Base-by-base conservation (phyloP, 1,140 invertebrate species). In the Caenorhabditis inopinata region DNA sequence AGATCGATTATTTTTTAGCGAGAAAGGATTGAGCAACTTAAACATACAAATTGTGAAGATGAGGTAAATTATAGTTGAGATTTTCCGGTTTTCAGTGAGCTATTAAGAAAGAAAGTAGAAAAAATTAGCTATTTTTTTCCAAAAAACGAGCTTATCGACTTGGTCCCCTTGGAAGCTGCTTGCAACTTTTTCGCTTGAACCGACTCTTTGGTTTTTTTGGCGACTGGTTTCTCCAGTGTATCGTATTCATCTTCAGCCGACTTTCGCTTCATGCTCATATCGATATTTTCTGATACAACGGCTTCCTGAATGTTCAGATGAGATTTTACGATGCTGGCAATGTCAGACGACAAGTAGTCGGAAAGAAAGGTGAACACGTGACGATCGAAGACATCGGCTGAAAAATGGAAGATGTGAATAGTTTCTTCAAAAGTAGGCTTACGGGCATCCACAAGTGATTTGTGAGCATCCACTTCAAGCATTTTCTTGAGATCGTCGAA, bases 91-190 rank as follows among this genome's bases (percentile, higher is more conserved):
- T 25, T 35, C 5, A 6, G 12, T 6, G 23, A 68, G 5, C 5
- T 16, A 7, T 42, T 5, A 42, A 51, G 5, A 51, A 25, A 51
- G 48, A 51, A 51, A 25, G 16, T 51, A n/a, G n/a, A 25, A n/a
- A 51, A 7, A 7, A 5, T 7, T 7, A 14, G 6, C 5, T 5
- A 42, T 42, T 42, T 74, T 38, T 78, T 78, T 14, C 27, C 68
- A 29, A 83, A 83, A 51, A 83, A 83, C 7, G 73, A 23, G n/a
- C 23, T 68, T 16, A 83, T 76, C 21, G 51, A 77, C 48, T 80
- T 81, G 16, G 82, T 83, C 51, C 82, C 82, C 62, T 83, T 83
- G 18, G 74, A 73, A 4, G 82, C 82, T 32, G 58, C 42, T 23
- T 74, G 58, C 7, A 83, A 29, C 23, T 78, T 74, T 68, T 83